Base-by-base conservation (phyloP, 2,888 invertebrate species). In the Caenorhabditis japonica region DNA sequence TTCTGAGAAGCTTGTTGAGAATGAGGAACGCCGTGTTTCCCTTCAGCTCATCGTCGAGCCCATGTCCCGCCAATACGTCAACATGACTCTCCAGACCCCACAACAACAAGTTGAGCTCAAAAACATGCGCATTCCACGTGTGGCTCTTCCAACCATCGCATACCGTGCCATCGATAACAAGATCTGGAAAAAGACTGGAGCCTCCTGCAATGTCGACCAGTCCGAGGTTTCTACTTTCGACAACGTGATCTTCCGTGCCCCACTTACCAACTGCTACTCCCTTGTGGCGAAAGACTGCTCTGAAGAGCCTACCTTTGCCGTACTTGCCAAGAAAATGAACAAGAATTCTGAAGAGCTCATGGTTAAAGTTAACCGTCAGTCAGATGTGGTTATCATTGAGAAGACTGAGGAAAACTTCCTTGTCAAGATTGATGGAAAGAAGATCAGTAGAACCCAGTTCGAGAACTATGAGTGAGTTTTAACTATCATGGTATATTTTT, bases 211-310 rank as follows among this genome's bases (percentile, higher is more conserved):
- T 19, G 56, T 78, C 38, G 58, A 64, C 25, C 59, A 56, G 34
- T 53, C 75, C 41, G 59, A 75, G 56, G 69, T 88, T 34, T 51
- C 68, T 70, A 87, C 87, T 36, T 88, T 88, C 78, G 88, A 88
- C 75, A 78, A 81, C 25, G 79, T 84, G 25, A 55, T 58, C 68
- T 85, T 78, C 79, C 75, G 79, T 30, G 83, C 81, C 41, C 83
- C 86, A 41, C 66, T 86, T 55, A 80, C 83, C 62, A 80, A 72
- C 49, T 89, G 89, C 83, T 88, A 85, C 77, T 85, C 88, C 49
- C 83, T 89, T 27, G 58, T 89, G 62, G 87, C 88, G 75, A 88
- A 89, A 82, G 89, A 89, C 79, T 89, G 88, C 81, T 86, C 88
- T 21, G 79, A 84, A 25, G 43, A 80, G 56, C 80, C 85, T 61